Evolutionary conservation across 2,113 vertebrate species (phyloP).

Genomic region (Corythornis madagascariensis): DNA sequence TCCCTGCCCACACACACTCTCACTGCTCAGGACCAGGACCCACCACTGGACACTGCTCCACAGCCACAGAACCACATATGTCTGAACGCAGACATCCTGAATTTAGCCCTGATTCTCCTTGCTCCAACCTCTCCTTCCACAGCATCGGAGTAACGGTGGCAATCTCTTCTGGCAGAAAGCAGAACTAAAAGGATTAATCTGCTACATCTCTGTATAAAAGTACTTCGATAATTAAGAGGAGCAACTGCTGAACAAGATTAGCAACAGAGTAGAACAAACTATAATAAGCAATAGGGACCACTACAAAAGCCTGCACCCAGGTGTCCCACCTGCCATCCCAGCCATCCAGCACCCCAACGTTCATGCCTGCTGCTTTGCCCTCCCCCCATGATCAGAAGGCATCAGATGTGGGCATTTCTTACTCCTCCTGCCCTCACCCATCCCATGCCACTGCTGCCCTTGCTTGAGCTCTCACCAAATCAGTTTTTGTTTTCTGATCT

Average conservation of each 20-base stretch:
- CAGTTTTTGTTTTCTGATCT: accelerated
- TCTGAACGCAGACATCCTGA: neutral
- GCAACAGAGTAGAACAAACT: conserved; percentile 37
- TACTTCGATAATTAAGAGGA: conserved; percentile 58
- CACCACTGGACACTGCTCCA: accelerated
- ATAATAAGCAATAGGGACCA: neutral
- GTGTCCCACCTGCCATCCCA: neutral
- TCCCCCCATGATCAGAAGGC: neutral
- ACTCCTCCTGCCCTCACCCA: neutral
- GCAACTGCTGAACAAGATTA: conserved; percentile 60
- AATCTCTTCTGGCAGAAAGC: conserved; percentile 40
- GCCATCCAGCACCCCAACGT: neutral
- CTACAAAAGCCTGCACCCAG: neutral
- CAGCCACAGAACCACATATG: neutral
- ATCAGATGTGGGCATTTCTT: neutral
- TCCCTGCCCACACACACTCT: neutral
- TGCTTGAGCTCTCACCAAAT: neutral
- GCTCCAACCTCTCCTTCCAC: neutral
- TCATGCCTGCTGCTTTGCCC: neutral
- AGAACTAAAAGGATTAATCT: conserved; percentile 62
- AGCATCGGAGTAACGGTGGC: neutral
- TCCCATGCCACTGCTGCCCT: neutral
- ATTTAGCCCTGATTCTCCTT: neutral
- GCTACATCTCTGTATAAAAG: conserved; percentile 42
- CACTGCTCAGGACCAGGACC: accelerated